A percentile compares a stretch with the other conserved stretches of the same genome.
Conservation (phyloP, 2,797 vertebrate genomes). For the Poecilia velifera region DNA sequence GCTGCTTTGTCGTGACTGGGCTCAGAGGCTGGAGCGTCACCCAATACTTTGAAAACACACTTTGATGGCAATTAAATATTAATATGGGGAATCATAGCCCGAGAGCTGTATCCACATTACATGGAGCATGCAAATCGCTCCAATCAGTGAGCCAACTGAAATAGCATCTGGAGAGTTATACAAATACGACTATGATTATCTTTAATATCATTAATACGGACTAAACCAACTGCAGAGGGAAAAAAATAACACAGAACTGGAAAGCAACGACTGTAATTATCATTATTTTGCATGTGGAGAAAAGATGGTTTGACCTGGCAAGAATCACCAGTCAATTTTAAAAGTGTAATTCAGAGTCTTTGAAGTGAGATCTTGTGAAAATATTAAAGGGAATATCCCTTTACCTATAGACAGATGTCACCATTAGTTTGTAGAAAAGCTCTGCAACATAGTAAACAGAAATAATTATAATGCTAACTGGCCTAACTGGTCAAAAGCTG, state of each 20-base stretch:
- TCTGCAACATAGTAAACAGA: neutral
- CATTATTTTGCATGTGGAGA: constrained; percentile 50
- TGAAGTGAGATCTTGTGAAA: neutral
- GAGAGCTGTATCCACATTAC: constrained; percentile 80
- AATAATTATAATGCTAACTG: neutral
- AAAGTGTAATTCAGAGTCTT: neutral
- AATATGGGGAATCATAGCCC: constrained; percentile 79
- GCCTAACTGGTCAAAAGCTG: neutral
- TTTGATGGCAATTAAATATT: constrained; percentile 79
- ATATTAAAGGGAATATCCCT: neutral
- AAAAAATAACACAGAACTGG: constrained; percentile 53
- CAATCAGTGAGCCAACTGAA: constrained; percentile 78
- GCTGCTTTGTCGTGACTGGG: constrained; percentile 72
- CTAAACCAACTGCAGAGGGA: constrained; percentile 49
- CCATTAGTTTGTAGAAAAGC: neutral
- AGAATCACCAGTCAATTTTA: constrained; percentile 2
- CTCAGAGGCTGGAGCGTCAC: constrained; percentile 72
- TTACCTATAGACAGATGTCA: neutral
- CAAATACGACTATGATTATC: constrained; percentile 70
- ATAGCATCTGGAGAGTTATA: constrained; percentile 73
- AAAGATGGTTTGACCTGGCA: constrained; percentile 30
- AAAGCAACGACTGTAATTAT: constrained; percentile 52
- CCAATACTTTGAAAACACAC: constrained; percentile 77
- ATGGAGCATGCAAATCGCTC: constrained; percentile 77
- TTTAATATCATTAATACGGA: constrained; percentile 70